phyloP scores from a whole-genome alignment of 1,140 invertebrate genomes.

The Dolichoris vasculosae region DNA sequence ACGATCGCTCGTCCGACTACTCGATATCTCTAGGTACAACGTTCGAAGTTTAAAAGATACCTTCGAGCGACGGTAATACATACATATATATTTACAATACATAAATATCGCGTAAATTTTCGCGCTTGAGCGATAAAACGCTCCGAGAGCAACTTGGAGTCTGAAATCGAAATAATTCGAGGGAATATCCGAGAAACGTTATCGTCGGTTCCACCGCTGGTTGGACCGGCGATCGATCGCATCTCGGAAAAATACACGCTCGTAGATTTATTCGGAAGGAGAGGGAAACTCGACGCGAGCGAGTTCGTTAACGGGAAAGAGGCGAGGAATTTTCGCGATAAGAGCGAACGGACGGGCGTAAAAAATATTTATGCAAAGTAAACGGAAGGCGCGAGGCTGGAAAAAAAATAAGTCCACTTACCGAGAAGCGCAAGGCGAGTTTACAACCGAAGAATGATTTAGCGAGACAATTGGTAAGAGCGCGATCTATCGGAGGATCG shows the following conservation, averaged over 20 bases:
- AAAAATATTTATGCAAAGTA: conserved; percentile 19
- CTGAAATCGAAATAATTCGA: not conserved
- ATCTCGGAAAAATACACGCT: not conserved
- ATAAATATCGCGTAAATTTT: too few relatives aligned
- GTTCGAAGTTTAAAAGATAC: too few relatives aligned
- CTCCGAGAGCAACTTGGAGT: too few relatives aligned
- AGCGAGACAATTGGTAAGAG: conserved; percentile 51
- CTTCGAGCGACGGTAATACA: too few relatives aligned
- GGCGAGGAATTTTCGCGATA: not conserved
- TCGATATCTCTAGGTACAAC: too few relatives aligned
- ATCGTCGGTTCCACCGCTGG: not conserved
- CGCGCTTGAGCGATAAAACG: too few relatives aligned
- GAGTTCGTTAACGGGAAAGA: not conserved
- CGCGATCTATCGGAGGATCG: conserved; percentile 52
- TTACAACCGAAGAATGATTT: conserved; percentile 39
- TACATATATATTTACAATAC: too few relatives aligned
- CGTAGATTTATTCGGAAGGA: not conserved
- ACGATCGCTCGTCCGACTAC: too few relatives aligned
- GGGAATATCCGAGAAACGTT: not conserved
- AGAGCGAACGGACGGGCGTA: not conserved
- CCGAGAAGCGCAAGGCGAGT: not conserved
- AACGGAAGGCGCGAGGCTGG: not conserved
- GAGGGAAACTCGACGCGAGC: not conserved
- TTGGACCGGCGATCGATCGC: too few relatives aligned
- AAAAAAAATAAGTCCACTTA: conserved; percentile 6